These are phyloP conservation scores for Actenoides lindsayi DNA, from an alignment of 2,113 vertebrate species.

Conservation along the genomic window DNA sequence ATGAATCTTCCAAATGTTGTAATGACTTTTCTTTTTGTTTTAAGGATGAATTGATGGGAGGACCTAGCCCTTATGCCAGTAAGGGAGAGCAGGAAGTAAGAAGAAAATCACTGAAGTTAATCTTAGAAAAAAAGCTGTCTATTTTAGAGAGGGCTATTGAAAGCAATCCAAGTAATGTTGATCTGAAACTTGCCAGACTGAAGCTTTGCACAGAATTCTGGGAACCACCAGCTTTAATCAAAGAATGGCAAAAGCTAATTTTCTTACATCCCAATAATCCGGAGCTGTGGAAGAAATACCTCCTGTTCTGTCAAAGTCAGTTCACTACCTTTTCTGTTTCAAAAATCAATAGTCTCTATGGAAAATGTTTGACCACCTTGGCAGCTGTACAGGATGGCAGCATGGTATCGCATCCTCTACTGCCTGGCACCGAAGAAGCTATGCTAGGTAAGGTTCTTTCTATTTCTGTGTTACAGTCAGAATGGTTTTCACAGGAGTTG, in stretches of 20 bases:
- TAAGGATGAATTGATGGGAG: slow-evolving; percentile 85
- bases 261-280: slow-evolving; percentile 95
- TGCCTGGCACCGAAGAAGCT: slow-evolving; percentile 88
- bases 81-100: slow-evolving; percentile 72
- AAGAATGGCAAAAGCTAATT: slow-evolving; percentile 96
- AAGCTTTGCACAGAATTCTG: slow-evolving; percentile 88
- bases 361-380: slow-evolving; percentile 92
- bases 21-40: slow-evolving; percentile 11
- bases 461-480: neutral
- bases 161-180: slow-evolving; percentile 85
- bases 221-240: slow-evolving; percentile 86
- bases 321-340: slow-evolving; percentile 91
- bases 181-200: slow-evolving; percentile 88
- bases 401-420: slow-evolving; percentile 88
- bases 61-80: slow-evolving; percentile 73
- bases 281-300: slow-evolving; percentile 88
- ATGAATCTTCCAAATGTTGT: neutral
- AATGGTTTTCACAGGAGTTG: neutral
- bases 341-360: slow-evolving; percentile 86
- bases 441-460: slow-evolving; percentile 83
- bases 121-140: slow-evolving; percentile 93
- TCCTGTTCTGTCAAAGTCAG: slow-evolving; percentile 92
- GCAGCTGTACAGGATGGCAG: slow-evolving; percentile 89
- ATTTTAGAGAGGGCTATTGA: slow-evolving; percentile 90
- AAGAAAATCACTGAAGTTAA: slow-evolving; percentile 75